Base-by-base conservation (phyloP, 2,113 vertebrate genomes). In the Dipodomys merriami region DNA sequence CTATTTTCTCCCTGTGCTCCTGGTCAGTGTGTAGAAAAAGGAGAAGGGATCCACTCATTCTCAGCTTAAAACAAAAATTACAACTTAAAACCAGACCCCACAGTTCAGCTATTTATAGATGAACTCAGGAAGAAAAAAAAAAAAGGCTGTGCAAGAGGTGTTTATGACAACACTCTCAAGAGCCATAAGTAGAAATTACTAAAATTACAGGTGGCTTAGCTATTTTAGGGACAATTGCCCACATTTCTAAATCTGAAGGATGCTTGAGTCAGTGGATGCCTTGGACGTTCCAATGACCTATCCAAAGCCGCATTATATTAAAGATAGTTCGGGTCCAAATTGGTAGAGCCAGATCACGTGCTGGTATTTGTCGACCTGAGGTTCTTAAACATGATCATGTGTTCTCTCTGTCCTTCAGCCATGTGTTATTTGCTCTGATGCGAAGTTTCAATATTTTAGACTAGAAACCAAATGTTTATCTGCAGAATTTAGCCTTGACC, bases 171-270 rank as follows among this genome's bases (percentile, higher is more conserved):
- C 86, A 95, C n/a, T 97, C 88, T 90, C 89, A 74, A 84, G 49
- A 74, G 89, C 86, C 84, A 83, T 30, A 94, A 97, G 94, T 91
- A 90, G 91, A 93, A 95, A 96, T 95, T 89, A 91, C 96, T 97
- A 96, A 95, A 97, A 97, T 96, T 96, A 96, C 39, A 94, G 95
- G 67, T 25, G 15, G 79, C 92, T 91, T 13, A 22, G 83, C 92
- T 96, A 96, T 97, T 57, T 97, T 96, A 95, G 83, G 86, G 94
- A 81, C 85, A 93, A 93, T 97, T 95, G 95, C 94, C 60, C 53
- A 71, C 82, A 94, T 95, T 96, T 97, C 96, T 97, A 97, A 97
- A 96, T 96, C 39, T 57, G 96, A 94, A 92, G n/a, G 80, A 62
- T 46, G 64, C 85, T 69, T 91, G 90, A 71, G 74, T 86, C 53